A percentile compares a stretch with the other conserved stretches of the same genome.
These are phyloP conservation scores for Sphaerodactylus townsendi DNA, from an alignment of 2,113 vertebrate genomes.

Conservation along the genomic window DNA sequence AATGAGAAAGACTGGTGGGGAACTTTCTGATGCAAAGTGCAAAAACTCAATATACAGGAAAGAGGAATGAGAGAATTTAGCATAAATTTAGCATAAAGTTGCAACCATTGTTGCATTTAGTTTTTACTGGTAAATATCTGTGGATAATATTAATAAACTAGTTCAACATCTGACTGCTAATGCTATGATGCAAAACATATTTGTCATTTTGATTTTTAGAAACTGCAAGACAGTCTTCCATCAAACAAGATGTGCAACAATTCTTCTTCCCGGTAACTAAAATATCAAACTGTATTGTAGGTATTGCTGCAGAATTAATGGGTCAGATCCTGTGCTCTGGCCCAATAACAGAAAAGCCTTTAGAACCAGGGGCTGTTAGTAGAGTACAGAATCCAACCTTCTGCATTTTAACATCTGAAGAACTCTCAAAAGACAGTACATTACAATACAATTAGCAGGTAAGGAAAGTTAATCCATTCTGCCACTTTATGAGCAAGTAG, in stretches of 20 bases:
- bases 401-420: background rate
- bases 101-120: background rate
- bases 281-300: background rate
- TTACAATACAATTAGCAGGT: background rate
- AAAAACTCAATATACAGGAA: background rate
- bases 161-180: background rate
- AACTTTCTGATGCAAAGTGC: background rate
- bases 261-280: background rate
- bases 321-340: no score
- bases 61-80: background rate
- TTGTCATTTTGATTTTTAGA: background rate
- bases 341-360: no score
- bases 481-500: background rate
- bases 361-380: no score
- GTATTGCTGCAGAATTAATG: background rate
- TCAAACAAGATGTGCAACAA: background rate
- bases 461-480: background rate
- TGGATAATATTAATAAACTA: background rate
- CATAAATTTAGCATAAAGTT: background rate
- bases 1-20: background rate
- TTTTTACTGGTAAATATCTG: background rate
- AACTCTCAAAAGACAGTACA: background rate
- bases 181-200: background rate
- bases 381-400: no score
- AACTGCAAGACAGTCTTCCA: background rate